These are phyloP conservation scores for Drosophila pullipes DNA, from an alignment of 2,888 invertebrate genomes.

Conservation along the genomic window DNA sequence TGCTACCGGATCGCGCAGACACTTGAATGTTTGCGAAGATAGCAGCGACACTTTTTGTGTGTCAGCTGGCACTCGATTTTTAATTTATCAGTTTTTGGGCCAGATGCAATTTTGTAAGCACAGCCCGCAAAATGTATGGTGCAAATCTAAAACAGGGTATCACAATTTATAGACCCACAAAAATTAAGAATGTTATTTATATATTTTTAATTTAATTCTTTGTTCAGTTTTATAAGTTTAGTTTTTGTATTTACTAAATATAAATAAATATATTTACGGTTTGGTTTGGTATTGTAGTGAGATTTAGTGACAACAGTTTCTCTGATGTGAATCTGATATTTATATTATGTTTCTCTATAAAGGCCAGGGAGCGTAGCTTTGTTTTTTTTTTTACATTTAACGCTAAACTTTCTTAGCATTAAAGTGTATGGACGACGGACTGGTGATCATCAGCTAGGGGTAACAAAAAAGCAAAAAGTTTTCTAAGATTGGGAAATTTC, in stretches of 20 bases:
- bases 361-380: neutral
- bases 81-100: too few relatives aligned
- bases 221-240: neutral
- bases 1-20: too few relatives aligned
- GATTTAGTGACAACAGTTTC: neutral
- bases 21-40: too few relatives aligned
- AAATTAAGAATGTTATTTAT: neutral
- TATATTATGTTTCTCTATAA: neutral
- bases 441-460: neutral
- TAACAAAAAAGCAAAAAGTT: neutral
- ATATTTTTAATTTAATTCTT: neutral
- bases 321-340: neutral
- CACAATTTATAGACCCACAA: neutral
- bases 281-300: neutral
- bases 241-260: neutral
- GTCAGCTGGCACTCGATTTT: too few relatives aligned
- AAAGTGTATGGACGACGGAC: neutral
- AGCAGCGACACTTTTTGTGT: too few relatives aligned
- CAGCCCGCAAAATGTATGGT: too few relatives aligned
- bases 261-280: neutral
- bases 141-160: too few relatives aligned
- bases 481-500: neutral
- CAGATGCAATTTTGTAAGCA: too few relatives aligned
- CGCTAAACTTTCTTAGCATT: neutral
- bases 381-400: neutral